A percentile compares a stretch with the other conserved stretches of the same genome.
Evolutionary conservation across 1,140 invertebrate genomes (phyloP).

Genomic region (Leguminivora glycinivorella): DNA sequence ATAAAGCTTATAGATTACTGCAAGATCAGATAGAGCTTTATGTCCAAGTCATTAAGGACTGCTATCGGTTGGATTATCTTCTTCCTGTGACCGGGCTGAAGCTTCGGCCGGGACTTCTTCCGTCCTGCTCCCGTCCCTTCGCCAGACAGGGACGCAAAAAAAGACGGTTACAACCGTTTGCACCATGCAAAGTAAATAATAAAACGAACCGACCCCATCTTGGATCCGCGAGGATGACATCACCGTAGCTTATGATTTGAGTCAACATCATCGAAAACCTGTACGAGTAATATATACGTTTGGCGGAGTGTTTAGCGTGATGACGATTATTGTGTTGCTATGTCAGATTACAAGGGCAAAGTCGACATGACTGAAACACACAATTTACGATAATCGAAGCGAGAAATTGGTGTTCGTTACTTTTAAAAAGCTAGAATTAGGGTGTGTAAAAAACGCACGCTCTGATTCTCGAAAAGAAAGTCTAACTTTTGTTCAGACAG

Average conservation of each 20-base stretch:
- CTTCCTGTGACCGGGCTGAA: background rate
- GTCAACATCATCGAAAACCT: slow-evolving; percentile 47
- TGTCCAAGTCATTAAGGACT: background rate
- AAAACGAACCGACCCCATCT: slow-evolving; percentile 62
- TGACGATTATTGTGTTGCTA: slow-evolving; percentile 53
- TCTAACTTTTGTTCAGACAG: background rate
- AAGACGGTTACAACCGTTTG: slow-evolving; percentile 69
- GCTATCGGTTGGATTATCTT: background rate
- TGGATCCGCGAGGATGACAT: slow-evolving; percentile 63
- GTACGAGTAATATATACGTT: slow-evolving; percentile 42
- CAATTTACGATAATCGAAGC: slow-evolving; percentile 15
- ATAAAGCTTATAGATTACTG: slow-evolving; percentile 4
- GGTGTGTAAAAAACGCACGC: slow-evolving; percentile 16
- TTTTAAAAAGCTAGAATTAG: slow-evolving; percentile 25
- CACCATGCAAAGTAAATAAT: slow-evolving; percentile 68
- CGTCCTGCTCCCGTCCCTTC: slow-evolving; percentile 48
- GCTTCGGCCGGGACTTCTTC: slow-evolving; percentile 42
- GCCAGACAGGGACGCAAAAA: slow-evolving; percentile 58
- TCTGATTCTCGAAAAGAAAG: slow-evolving; percentile 26
- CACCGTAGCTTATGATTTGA: slow-evolving; percentile 70
- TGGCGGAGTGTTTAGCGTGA: slow-evolving; percentile 35
- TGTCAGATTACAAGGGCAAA: slow-evolving; percentile 30
- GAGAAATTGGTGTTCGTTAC: slow-evolving; percentile 20
- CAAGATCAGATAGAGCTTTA: background rate
- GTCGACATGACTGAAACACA: slow-evolving; percentile 2